Evolutionary conservation across 1,140 invertebrate genomes (phyloP).

Genomic region (Antheraea pernyi): DNA sequence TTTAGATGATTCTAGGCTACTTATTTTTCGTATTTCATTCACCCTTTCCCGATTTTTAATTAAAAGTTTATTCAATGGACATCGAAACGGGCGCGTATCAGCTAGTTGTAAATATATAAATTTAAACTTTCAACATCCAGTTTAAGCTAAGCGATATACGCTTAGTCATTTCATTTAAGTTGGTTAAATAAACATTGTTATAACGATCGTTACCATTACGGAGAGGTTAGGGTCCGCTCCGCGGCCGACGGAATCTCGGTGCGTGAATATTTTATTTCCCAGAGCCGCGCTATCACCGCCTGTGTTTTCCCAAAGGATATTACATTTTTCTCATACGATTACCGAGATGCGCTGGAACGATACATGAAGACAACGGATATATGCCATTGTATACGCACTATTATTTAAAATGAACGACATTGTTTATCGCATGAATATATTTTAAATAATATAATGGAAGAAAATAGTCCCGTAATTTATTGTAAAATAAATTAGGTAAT

Average conservation of each 20-base stretch:
- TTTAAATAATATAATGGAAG: too few species aligned
- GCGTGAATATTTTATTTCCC: conserved; percentile 46
- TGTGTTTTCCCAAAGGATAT: conserved; percentile 48
- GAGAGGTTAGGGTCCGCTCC: conserved; percentile 1
- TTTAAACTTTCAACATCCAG: not conserved
- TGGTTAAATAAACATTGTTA: conserved; percentile 11
- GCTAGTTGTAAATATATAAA: not conserved
- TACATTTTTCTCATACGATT: conserved; percentile 39
- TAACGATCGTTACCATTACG: not conserved
- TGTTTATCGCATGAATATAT: too few species aligned
- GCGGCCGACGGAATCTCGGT: conserved; percentile 21
- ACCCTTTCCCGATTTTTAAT: too few species aligned
- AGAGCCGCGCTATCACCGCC: conserved; percentile 34
- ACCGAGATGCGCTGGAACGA: conserved; percentile 17
- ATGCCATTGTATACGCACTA: too few species aligned
- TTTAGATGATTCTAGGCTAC: too few species aligned
- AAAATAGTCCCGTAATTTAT: too few species aligned
- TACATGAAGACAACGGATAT: not conserved
- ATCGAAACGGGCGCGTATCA: too few species aligned
- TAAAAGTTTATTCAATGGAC: too few species aligned
- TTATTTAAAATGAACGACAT: too few species aligned
- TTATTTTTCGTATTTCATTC: too few species aligned
- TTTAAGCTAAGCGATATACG: not conserved
- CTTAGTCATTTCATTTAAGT: not conserved
- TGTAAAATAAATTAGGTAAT: too few species aligned